Percentiles rank a stretch among this genome's conserved stretches.
phyloP scores from a whole-genome alignment of 2,888 invertebrate genomes.

The Hybos culiciformis region DNA sequence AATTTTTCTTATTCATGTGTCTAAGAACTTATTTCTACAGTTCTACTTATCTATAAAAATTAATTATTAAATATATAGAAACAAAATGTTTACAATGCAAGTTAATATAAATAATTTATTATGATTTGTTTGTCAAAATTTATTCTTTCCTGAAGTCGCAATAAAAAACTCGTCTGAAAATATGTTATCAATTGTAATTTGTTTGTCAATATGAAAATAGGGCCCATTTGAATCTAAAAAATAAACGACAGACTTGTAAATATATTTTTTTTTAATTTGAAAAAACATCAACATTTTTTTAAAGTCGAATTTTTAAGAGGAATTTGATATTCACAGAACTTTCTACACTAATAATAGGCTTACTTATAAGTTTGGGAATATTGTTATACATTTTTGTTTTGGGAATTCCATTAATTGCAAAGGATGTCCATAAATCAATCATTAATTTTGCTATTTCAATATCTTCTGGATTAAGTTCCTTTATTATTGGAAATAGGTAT shows the following conservation, averaged over 20 bases:
- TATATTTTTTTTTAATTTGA: too few species aligned
- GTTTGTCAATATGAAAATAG: conserved; percentile 27
- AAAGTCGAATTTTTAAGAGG: too few species aligned
- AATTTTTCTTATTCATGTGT: not conserved
- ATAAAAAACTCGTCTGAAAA: conserved; percentile 24
- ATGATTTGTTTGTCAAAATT: conserved; percentile 24
- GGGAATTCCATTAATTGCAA: conserved; percentile 30
- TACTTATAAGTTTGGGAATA: too few species aligned
- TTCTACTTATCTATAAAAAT: not conserved
- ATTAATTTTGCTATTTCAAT: conserved; percentile 34
- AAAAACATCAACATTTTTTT: too few species aligned
- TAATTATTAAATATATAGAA: not conserved
- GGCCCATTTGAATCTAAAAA: conserved; percentile 26
- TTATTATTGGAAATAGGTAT: conserved; percentile 38
- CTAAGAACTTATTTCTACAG: not conserved
- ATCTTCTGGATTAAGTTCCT: conserved; percentile 27
- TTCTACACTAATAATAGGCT: too few species aligned
- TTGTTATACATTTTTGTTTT: too few species aligned
- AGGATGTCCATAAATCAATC: conserved; percentile 36
- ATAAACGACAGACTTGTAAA: not conserved
- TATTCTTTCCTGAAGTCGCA: conserved; percentile 22
- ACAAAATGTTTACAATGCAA: not conserved
- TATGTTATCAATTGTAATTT: conserved; percentile 18
- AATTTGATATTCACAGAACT: too few species aligned
- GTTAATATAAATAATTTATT: conserved; percentile 14